Conservation (phyloP, 2,113 vertebrate genomes). For the Salvelinus alpinus region DNA sequence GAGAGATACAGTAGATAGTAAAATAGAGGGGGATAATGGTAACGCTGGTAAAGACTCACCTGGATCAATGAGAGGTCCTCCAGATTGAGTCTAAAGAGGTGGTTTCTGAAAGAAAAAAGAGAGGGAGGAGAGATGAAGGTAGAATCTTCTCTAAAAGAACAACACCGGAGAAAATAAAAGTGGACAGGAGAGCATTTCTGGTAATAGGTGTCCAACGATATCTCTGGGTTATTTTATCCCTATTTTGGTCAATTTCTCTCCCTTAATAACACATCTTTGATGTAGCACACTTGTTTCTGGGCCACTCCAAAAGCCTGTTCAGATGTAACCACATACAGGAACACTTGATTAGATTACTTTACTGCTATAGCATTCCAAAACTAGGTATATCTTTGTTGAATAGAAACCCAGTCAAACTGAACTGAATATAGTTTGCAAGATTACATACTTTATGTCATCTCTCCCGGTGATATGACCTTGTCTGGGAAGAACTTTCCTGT, state of each 20-base stretch:
- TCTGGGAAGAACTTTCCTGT: no score
- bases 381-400: no score
- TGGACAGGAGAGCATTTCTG: slow-evolving; percentile 2
- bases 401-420: no score
- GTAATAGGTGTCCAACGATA: not conserved
- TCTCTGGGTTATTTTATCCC: not conserved
- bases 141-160: slow-evolving; percentile 13
- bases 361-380: not conserved
- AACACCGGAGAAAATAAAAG: slow-evolving; percentile 20
- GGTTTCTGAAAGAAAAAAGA: slow-evolving; percentile 78
- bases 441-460: no score
- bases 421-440: no score
- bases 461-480: no score
- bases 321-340: not conserved
- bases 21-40: not conserved
- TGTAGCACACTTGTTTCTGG: not conserved
- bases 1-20: slow-evolving; percentile 4
- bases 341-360: not conserved
- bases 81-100: slow-evolving; percentile 88
- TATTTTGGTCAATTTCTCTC: not conserved
- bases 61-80: slow-evolving; percentile 86
- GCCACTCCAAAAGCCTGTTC: slow-evolving; percentile 7
- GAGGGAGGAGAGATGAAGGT: slow-evolving; percentile 21
- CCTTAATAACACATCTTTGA: slow-evolving; percentile 11
- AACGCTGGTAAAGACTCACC: slow-evolving; percentile 54